Percentiles rank a stretch among this genome's conserved stretches.
These are phyloP conservation scores for Otocyon megalotis DNA, from an alignment of 2,113 vertebrate genomes.

Conservation along the genomic window DNA sequence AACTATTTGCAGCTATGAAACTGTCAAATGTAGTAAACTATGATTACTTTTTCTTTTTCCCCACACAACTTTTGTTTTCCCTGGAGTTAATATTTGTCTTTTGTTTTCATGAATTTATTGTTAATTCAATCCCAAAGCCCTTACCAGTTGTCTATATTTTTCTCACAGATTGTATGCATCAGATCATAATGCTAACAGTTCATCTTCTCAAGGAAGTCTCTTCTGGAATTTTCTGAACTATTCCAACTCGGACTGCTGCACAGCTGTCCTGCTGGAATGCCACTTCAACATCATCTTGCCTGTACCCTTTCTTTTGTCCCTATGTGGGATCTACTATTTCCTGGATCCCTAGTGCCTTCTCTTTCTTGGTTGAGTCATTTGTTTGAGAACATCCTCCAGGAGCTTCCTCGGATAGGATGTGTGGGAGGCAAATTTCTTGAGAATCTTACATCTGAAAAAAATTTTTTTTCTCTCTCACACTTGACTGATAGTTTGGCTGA, in stretches of 20 bases:
- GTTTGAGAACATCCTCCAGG: neutral
- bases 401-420: conserved; percentile 16
- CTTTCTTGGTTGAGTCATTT: neutral
- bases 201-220: neutral
- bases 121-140: neutral
- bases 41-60: neutral
- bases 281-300: neutral
- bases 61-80: neutral
- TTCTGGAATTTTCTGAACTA: neutral
- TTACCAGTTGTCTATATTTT: neutral
- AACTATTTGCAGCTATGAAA: neutral
- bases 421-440: neutral
- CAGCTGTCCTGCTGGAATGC: neutral
- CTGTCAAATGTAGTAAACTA: neutral
- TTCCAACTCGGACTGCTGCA: neutral
- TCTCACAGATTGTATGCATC: neutral
- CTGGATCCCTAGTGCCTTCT: neutral
- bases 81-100: neutral
- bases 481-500: neutral
- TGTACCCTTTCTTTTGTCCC: neutral
- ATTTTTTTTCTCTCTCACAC: neutral
- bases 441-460: neutral
- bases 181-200: too few relatives aligned
- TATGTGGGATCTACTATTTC: neutral
- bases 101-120: neutral